Evolutionary conservation across 2,113 vertebrate genomes (phyloP), one percentile per base, ranked within the genome.

Genomic region (Corythornis madagascariensis): DNA sequence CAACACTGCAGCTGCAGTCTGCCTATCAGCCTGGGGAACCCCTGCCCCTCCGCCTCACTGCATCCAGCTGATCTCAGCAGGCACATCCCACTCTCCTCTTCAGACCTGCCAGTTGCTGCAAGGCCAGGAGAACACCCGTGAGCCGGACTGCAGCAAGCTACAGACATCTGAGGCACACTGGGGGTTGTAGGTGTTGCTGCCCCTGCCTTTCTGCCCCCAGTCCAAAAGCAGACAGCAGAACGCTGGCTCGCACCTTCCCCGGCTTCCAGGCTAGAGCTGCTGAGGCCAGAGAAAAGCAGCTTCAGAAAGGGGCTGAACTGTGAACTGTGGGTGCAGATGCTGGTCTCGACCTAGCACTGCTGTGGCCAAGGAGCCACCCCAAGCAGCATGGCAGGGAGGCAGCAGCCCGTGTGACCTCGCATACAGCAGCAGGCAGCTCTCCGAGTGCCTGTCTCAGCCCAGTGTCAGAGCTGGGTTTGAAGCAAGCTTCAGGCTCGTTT

Each of bases 291-390:
- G 47, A 83, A 69, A 89, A 65, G 2, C 35, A 65, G 50, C n/a
- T 76, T 28, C 47, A 80, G 75, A 65, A 73, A 25, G 69, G 71
- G 86, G 88, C 56, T 0, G 22, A 52, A 1, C 33, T 77, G 76
- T 35, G 80, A 94, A 85, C 5, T 63, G 67, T 11, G 76, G 67
- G 75, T 66, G 67, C 69, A 70, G 53, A 63, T 29, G 43, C 19
- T 0, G 7, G 6, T 29, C 64, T 84, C 13, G 10, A 5, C 28
- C 22, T 50, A n/a, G 47, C 0, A 0, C 59, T 50, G 79, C 79
- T 24, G 79, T 4, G 55, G 82, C 66, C 4, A 2, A 73, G 35
- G 42, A 90, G 79, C 24, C 52, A 77, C 56, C 40, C 38, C 4
- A 8, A 48, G 64, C 45, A n/a, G 50, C 9, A 9, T 20, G 57